Evolutionary conservation across 2,888 invertebrate genomes (phyloP).

Genomic region (Spilosoma lubricipeda): DNA sequence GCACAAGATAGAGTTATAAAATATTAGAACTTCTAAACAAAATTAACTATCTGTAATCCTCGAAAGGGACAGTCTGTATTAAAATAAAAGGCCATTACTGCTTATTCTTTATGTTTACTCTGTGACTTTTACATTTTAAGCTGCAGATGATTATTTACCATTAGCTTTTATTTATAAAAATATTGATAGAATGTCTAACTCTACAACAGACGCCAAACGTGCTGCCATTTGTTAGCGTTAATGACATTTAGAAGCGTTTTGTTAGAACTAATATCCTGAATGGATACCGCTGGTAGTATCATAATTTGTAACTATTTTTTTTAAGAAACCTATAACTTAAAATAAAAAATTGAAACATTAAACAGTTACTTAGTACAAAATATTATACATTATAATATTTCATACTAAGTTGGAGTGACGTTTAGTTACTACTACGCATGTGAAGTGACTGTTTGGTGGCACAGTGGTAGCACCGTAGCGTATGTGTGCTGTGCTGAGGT

Average conservation of each 20-base stretch:
- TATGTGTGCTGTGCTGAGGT: too few relatives aligned
- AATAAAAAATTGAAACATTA: too few relatives aligned
- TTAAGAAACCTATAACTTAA: background rate
- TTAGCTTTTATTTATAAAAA: slow-evolving; percentile 24
- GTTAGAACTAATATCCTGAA: slow-evolving; percentile 11
- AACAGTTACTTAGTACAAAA: too few relatives aligned
- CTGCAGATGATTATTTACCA: background rate
- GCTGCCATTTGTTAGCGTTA: slow-evolving; percentile 56
- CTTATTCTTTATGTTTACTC: background rate
- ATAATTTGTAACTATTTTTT: background rate
- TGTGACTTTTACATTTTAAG: background rate
- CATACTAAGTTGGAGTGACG: too few relatives aligned
- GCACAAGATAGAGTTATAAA: slow-evolving; percentile 73
- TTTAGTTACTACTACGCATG: too few relatives aligned
- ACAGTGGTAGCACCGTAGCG: too few relatives aligned
- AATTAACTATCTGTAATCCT: slow-evolving; percentile 20
- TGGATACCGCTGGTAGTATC: too few relatives aligned
- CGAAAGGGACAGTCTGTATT: background rate
- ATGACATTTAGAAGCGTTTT: slow-evolving; percentile 40
- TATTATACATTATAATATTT: too few relatives aligned
- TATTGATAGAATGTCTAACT: slow-evolving; percentile 67
- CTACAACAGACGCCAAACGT: slow-evolving; percentile 66
- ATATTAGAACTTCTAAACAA: slow-evolving; percentile 72
- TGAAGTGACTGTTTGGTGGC: too few relatives aligned
- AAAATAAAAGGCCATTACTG: background rate